Evolutionary conservation across 2,113 vertebrate genomes (phyloP).

Genomic region (Aspiorhynchus laticeps): DNA sequence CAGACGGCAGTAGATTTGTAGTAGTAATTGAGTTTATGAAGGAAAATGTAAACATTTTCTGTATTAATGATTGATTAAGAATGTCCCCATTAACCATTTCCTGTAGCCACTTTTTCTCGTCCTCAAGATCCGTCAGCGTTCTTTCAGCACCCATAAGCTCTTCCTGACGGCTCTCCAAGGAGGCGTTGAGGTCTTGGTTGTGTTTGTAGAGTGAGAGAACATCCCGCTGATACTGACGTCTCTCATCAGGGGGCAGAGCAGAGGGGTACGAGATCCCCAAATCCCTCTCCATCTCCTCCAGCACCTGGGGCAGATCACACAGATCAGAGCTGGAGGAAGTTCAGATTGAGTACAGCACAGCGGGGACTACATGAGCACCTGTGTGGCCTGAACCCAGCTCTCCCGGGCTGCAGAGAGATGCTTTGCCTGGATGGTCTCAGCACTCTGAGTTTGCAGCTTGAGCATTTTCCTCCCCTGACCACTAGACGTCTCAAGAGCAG

Average conservation of each 20-base stretch:
- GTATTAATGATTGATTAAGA: neutral
- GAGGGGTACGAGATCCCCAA: constrained; percentile 69
- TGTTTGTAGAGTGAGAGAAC: constrained; percentile 57
- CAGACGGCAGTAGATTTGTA: neutral
- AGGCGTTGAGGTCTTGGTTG: constrained; percentile 69
- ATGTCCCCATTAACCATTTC: constrained; percentile 65
- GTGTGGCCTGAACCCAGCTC: constrained; percentile 64
- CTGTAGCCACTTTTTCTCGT: constrained; percentile 77
- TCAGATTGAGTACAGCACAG: neutral
- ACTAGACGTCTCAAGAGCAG: constrained; percentile 81
- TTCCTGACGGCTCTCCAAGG: constrained; percentile 66
- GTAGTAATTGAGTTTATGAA: neutral
- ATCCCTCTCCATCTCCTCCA: constrained; percentile 78
- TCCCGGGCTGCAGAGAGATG: constrained; percentile 70
- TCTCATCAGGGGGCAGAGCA: constrained; percentile 55
- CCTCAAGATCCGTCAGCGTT: constrained; percentile 65
- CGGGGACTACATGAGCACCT: constrained; percentile 64
- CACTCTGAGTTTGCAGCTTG: constrained; percentile 58
- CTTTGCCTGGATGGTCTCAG: constrained; percentile 52
- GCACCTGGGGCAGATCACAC: constrained; percentile 65
- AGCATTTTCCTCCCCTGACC: constrained; percentile 74
- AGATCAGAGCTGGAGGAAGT: neutral
- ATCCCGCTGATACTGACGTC: constrained; percentile 64
- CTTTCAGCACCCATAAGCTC: constrained; percentile 68
- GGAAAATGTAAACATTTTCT: neutral